Evolutionary conservation across 2,797 vertebrate species (phyloP), one percentile per base, ranked within the genome.

Genomic region (Poeciliopsis infans): DNA sequence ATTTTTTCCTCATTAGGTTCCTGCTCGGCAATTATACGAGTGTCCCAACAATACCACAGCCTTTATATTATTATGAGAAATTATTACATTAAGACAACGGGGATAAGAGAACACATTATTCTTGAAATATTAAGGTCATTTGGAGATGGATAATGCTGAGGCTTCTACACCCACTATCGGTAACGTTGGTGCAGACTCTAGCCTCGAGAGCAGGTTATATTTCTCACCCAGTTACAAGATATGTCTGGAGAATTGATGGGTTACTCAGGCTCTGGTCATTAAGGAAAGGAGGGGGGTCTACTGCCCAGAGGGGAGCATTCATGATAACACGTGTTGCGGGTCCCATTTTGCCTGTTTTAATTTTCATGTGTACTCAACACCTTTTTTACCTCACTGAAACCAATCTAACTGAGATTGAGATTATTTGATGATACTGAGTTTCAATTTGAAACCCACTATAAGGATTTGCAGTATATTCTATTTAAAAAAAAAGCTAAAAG

Each of bases 31-130:
- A 47, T 53, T 47, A 53, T 78, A 74, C 49, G 23, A 74, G 74
- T 18, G 13, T 49, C 57, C 74, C 69, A 72, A 79, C 77, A 77
- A 71, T 72, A 61, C 28, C 71, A 81, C 47, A 80, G 45, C 53
- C 61, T 76, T 77, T 80, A 87, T 79, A 55, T 79, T 79, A 88
- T 86, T 79, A 83, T 46, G 66, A 49, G 51, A 84, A 85, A 80
- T 81, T 81, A 82, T 76, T 46, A 84, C 20, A 41, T 83, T 79
- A 89, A 78, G 74, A 78, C 59, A 74, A 51, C 33, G 83, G 81
- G 87, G 82, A 87, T 46, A 11, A 72, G 51, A 71, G 36, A 84
- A 80, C 76, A 73, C 53, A 72, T 81, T 87, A 75, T 85, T 84
- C 82, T 82, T 70, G 77, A 88, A 82, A 84, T 53, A 41, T 79